These are phyloP conservation scores for Megaleporinus macrocephalus DNA, from an alignment of 2,113 vertebrate genomes.

Conservation along the genomic window DNA sequence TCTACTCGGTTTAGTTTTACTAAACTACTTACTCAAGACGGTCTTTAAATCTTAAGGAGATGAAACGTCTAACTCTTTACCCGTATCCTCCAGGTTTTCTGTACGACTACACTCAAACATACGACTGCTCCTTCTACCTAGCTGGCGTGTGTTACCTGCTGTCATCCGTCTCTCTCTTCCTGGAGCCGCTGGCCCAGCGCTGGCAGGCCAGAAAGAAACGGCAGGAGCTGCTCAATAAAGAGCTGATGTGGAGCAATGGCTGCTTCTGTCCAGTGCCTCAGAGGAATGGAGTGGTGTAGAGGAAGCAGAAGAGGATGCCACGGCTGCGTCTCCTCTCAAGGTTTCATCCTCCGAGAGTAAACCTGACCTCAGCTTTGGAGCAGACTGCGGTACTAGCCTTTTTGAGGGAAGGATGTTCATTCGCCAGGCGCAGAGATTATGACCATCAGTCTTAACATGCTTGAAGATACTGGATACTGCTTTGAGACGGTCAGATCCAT, in stretches of 20 bases:
- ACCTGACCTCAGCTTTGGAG: constrained; percentile 44
- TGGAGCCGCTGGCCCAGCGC: constrained; percentile 84
- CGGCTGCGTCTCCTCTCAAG: constrained; percentile 34
- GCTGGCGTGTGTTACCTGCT: constrained; percentile 89
- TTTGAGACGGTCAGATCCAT: constrained; percentile 35
- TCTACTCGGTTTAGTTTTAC: no score
- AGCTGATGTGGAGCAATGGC: constrained; percentile 70
- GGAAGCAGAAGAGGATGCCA: constrained; percentile 33
- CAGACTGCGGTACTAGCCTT: constrained; percentile 46
- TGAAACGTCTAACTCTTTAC: neutral
- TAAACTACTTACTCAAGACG: neutral
- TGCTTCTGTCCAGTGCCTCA: constrained; percentile 66
- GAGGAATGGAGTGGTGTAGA: constrained; percentile 72
- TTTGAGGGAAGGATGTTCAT: constrained; percentile 34
- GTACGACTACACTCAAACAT: constrained; percentile 90
- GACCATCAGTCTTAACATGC: constrained; percentile 44
- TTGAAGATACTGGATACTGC: constrained; percentile 35
- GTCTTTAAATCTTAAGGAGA: neutral
- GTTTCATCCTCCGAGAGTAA: constrained; percentile 37
- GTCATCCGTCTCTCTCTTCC: constrained; percentile 86
- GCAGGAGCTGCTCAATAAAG: constrained; percentile 50
- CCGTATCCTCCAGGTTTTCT: constrained; percentile 84
- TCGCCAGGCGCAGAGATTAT: constrained; percentile 23
- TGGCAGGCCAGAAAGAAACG: constrained; percentile 76
- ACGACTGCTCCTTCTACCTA: constrained; percentile 90